Conservation (phyloP, 2,113 vertebrate species). For the Calypte anna region DNA sequence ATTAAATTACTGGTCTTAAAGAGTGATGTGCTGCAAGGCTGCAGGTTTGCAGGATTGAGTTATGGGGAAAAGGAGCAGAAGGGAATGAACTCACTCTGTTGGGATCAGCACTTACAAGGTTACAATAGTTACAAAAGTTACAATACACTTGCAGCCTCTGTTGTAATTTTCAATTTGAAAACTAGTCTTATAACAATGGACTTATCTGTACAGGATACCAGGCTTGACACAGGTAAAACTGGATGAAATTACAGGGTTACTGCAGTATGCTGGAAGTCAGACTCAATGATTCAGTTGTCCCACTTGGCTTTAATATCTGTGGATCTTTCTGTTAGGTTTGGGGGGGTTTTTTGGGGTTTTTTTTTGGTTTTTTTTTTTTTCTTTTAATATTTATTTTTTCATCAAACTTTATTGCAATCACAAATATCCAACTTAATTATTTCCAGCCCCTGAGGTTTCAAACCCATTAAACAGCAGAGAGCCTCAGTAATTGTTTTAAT, state of each 20-base stretch:
- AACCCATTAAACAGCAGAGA: conserved; percentile 31
- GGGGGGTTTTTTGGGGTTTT: too few species aligned
- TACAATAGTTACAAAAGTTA: too few species aligned
- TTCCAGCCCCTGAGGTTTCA: conserved; percentile 50
- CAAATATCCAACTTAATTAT: conserved; percentile 48
- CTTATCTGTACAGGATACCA: background rate
- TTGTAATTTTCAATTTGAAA: background rate
- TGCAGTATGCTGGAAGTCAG: background rate
- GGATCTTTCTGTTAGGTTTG: background rate
- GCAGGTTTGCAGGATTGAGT: background rate
- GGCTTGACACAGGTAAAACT: background rate
- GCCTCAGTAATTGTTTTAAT: conserved; percentile 53
- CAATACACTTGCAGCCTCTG: background rate
- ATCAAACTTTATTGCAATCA: background rate
- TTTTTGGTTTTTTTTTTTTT: too few species aligned
- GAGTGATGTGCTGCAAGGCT: background rate
- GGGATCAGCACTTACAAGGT: background rate
- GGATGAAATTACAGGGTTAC: background rate
- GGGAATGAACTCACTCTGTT: background rate
- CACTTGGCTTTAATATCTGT: background rate
- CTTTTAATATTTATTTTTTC: background rate
- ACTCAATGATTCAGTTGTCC: background rate
- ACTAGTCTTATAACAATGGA: background rate
- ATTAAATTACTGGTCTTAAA: background rate
- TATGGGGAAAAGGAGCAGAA: background rate